These are phyloP conservation scores for Bacillus rossius DNA, from an alignment of 1,140 invertebrate species.

Conservation along the genomic window DNA sequence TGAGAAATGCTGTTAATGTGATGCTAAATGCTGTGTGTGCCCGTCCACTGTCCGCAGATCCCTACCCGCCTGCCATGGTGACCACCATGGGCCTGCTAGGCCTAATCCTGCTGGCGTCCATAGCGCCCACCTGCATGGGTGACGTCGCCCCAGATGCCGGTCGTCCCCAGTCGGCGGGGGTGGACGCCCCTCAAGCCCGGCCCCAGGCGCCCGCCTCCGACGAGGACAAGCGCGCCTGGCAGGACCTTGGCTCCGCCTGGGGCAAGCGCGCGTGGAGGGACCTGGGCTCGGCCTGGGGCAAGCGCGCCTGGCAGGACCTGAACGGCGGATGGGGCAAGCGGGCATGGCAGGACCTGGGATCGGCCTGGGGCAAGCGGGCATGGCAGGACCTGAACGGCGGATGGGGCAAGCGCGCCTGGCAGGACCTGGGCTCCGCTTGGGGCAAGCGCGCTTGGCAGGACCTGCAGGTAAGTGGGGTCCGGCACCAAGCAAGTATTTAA, in stretches of 20 bases:
- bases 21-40: too few relatives aligned
- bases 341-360: conserved; percentile 49
- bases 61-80: too few relatives aligned
- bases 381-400: conserved; percentile 56
- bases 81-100: too few relatives aligned
- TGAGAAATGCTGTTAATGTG: too few relatives aligned
- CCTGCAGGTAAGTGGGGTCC: conserved; percentile 3
- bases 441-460: conserved; percentile 20
- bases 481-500: too few relatives aligned
- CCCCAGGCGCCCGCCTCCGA: background rate
- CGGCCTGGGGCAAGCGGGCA: conserved; percentile 21
- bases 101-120: too few relatives aligned
- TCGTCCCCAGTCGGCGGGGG: background rate
- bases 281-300: conserved; percentile 38
- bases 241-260: conserved; percentile 37
- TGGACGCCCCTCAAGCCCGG: background rate
- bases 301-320: conserved; percentile 30
- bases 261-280: conserved; percentile 49
- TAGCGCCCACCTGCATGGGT: too few relatives aligned
- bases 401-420: conserved; percentile 54
- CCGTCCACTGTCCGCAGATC: too few relatives aligned
- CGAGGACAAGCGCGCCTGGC: conserved; percentile 28
- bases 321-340: conserved; percentile 19
- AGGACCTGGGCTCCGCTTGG: conserved; percentile 25
- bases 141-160: too few relatives aligned